Base-by-base conservation (phyloP, 2,113 vertebrate species). In the Lophura nycthemera region DNA sequence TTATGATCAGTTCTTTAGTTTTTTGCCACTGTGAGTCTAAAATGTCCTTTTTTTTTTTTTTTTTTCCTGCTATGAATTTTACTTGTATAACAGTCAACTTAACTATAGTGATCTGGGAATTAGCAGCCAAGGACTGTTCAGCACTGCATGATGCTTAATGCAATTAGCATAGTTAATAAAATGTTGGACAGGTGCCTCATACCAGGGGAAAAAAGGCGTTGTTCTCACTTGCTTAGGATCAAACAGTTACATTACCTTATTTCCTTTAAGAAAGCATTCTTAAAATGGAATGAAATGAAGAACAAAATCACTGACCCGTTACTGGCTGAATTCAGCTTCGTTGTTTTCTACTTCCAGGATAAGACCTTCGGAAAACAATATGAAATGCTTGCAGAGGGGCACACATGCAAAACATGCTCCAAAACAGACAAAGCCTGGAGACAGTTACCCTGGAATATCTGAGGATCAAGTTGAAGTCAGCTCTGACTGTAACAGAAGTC, bases 111-210 rank as follows among this genome's bases (percentile, higher is more conserved):
- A 81, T 66, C 32, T 57, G 69, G 76, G 73, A 88, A 61, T 94
- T 69, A 95, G 61, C 88, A 96, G 57, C 56, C 81, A 59, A 92
- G 66, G 76, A 64, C 65, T 72, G 57, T 60, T 91, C 79, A 88
- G 73, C 69, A 47, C 85, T 78, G 61, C 36, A 81, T 74, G 91
- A 94, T 91, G 88, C 69, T 94, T 90, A 75, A 88, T 45, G 79
- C 79, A 96, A 94, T 92, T 95, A 95, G 90, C 79, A 91, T 81
- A 92, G 43, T 95, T 88, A 93, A 91, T 95, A 92, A 83, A 94
- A 90, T 36, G 9, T 75, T 92, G 73, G 89, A 83, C 64, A 93
- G 87, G 89, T 95, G 77, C 74, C 79, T 92, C 36, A 45, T 20
- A 71, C 61, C 2, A 0, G 16, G 16, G n/a, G 27, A 6, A 10